A percentile compares a stretch with the other conserved stretches of the same genome.
Conservation (phyloP, 2,797 vertebrate genomes). For the Rhynchonycteris naso region DNA sequence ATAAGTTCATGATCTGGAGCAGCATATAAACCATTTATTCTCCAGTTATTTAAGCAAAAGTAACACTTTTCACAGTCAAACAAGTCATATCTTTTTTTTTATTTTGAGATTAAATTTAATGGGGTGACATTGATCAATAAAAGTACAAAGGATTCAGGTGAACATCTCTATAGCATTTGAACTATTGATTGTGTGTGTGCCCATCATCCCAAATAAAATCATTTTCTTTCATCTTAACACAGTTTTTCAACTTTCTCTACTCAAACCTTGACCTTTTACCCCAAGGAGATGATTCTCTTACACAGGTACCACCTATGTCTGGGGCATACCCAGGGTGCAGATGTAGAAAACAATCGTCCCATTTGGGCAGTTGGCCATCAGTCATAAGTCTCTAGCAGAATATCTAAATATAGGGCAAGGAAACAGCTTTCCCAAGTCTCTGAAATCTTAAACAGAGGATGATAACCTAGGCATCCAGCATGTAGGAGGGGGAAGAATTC, state of each 20-base stretch:
- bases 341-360: background rate
- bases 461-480: background rate
- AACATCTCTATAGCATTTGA: too few species aligned
- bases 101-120: too few species aligned
- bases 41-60: background rate
- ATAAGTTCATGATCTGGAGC: background rate
- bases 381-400: background rate
- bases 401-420: background rate
- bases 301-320: background rate
- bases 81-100: background rate
- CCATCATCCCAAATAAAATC: too few species aligned
- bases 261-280: constrained; percentile 23
- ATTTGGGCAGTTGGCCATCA: background rate
- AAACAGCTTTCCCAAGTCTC: background rate
- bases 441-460: background rate
- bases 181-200: too few species aligned
- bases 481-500: background rate
- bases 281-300: background rate
- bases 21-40: background rate
- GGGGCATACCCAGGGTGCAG: background rate
- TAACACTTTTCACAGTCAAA: background rate
- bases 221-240: background rate
- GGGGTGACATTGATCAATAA: too few species aligned
- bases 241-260: background rate
- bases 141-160: too few species aligned